A percentile compares a stretch with the other conserved stretches of the same genome.
Conservation (phyloP, 2,113 vertebrate genomes). For the Sceloporus tristichus region DNA sequence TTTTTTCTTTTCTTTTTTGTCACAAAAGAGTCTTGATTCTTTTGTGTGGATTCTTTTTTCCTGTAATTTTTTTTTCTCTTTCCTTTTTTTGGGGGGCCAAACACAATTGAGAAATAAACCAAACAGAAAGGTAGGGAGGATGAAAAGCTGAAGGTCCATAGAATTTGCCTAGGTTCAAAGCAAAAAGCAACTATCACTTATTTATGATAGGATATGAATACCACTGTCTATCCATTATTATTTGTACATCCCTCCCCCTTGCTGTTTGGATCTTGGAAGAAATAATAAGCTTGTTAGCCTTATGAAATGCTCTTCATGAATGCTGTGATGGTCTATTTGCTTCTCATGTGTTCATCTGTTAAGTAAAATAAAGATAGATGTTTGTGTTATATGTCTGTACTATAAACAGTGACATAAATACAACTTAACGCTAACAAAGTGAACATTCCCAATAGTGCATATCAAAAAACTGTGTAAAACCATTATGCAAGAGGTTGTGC, state of each 20-base stretch:
- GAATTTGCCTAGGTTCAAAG: constrained; percentile 63
- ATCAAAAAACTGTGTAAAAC: no score
- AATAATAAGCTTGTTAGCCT: constrained; percentile 58
- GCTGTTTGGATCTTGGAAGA: constrained; percentile 67
- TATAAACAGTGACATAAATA: neutral
- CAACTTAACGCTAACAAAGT: no score
- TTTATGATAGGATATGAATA: constrained; percentile 73
- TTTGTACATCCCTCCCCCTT: constrained; percentile 61
- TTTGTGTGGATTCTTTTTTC: constrained; percentile 56
- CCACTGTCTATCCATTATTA: constrained; percentile 66
- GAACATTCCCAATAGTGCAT: no score
- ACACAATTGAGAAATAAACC: constrained; percentile 53
- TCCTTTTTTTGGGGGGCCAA: constrained; percentile 56
- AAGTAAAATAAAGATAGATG: neutral
- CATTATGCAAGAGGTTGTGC: no score
- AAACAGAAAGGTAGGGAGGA: constrained; percentile 45
- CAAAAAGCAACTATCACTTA: no score
- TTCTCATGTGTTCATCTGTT: constrained; percentile 51
- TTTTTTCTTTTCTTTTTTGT: constrained; percentile 19
- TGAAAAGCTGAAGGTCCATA: constrained; percentile 62
- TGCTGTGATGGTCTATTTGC: constrained; percentile 58
- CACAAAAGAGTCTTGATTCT: constrained; percentile 72
- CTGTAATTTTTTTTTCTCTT: neutral
- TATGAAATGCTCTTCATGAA: constrained; percentile 66
- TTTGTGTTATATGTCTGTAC: neutral